Percentiles rank a stretch among this genome's conserved stretches.
Conservation (phyloP, 1,140 invertebrate species). For the Cotesia chilonis region DNA sequence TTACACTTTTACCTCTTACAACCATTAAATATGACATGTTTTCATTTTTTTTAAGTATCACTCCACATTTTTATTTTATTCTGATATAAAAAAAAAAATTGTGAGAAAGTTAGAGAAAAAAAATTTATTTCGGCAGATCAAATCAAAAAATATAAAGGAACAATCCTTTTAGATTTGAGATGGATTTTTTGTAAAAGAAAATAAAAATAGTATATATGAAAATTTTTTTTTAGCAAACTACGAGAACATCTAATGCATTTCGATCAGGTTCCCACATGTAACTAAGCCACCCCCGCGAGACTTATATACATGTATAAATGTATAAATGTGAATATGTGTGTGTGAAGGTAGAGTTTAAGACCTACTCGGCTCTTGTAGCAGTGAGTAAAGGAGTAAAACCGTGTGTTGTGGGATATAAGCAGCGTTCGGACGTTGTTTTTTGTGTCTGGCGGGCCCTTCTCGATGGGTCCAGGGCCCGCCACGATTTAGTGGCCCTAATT, state of each 20-base stretch:
- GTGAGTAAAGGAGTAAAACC: conserved; percentile 26
- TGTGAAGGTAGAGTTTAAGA: conserved; percentile 6
- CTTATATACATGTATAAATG: conserved; percentile 4
- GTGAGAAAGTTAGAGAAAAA: conserved; percentile 12
- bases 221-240: conserved; percentile 28
- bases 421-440: conserved; percentile 65
- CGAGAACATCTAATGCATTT: conserved; percentile 36
- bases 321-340: conserved; percentile 13
- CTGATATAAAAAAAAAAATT: background rate
- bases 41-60: too few species aligned
- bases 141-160: conserved; percentile 31
- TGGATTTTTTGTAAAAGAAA: conserved; percentile 28
- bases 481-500: conserved; percentile 69
- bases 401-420: conserved; percentile 43
- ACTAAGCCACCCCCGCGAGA: conserved; percentile 62
- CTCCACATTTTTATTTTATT: too few species aligned
- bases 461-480: conserved; percentile 61
- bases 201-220: conserved; percentile 12
- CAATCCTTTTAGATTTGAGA: conserved; percentile 36
- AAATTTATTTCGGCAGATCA: conserved; percentile 15
- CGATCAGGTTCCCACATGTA: conserved; percentile 62
- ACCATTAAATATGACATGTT: background rate
- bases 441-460: conserved; percentile 65
- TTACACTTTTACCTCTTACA: too few species aligned
- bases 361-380: conserved; percentile 22